phyloP scores from a whole-genome alignment of 2,888 invertebrate species.

The Ametastegia equiseti region DNA sequence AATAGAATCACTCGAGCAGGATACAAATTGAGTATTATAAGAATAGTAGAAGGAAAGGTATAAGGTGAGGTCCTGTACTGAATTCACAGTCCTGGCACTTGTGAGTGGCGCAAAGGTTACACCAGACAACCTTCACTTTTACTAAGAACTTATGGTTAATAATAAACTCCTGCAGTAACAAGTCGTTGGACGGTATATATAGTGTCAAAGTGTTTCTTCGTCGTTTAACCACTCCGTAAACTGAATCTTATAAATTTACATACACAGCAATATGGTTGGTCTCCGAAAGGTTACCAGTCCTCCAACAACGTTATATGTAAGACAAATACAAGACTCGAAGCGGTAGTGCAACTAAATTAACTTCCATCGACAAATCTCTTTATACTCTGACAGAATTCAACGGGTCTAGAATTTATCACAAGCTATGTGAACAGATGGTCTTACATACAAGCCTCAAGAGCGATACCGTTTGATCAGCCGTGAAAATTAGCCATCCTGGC shows the following conservation, averaged over 20 bases:
- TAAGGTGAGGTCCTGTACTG: conserved; percentile 1
- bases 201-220: conserved; percentile 11
- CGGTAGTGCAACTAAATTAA: neutral
- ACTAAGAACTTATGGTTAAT: conserved; percentile 43
- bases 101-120: conserved; percentile 43
- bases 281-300: neutral
- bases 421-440: neutral
- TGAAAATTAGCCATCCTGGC: neutral
- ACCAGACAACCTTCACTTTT: conserved; percentile 44
- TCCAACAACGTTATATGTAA: neutral
- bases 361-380: neutral
- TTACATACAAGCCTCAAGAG: no score
- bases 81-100: conserved; percentile 32
- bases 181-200: neutral
- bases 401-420: neutral
- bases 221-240: neutral
- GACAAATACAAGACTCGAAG: neutral
- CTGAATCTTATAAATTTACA: neutral
- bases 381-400: neutral
- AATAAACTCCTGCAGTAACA: conserved; percentile 32
- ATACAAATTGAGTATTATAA: conserved; percentile 24
- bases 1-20: conserved; percentile 36
- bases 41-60: neutral
- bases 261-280: neutral
- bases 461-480: no score